Conservation (phyloP, 2,113 vertebrate genomes). For the Anthoscopus minutus region DNA sequence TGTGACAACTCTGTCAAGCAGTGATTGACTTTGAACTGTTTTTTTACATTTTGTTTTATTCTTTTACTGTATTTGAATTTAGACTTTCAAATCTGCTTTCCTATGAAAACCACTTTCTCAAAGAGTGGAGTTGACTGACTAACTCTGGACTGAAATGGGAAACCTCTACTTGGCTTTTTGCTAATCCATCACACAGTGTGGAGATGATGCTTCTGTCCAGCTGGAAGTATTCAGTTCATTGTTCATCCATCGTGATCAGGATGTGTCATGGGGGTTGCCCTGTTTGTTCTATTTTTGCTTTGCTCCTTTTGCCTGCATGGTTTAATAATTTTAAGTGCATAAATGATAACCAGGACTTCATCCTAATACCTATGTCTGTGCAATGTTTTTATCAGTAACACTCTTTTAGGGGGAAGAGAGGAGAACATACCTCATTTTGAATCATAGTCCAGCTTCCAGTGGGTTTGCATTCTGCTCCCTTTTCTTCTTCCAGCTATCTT, state of each 20-base stretch:
- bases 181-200: conserved; percentile 12
- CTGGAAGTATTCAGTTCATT: conserved; percentile 53
- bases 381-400: conserved; percentile 33
- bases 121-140: background rate
- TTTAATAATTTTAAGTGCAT: conserved; percentile 37
- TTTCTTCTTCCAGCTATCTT: background rate
- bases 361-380: background rate
- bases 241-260: conserved; percentile 39
- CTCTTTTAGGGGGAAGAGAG: background rate
- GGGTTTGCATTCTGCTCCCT: background rate
- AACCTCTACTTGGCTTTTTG: conserved; percentile 37
- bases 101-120: conserved; percentile 14
- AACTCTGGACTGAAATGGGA: background rate
- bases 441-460: background rate
- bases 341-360: conserved; percentile 54
- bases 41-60: conserved; percentile 9
- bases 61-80: background rate
- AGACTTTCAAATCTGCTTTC: conserved; percentile 24
- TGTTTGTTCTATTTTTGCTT: conserved; percentile 33
- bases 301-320: conserved; percentile 15
- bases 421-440: conserved; percentile 25
- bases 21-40: conserved; percentile 50
- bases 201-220: conserved; percentile 37
- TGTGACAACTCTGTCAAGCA: conserved; percentile 67
- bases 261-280: conserved; percentile 19